Base-by-base conservation (phyloP, 2,888 invertebrate genomes). In the Lacanobia oleracea region DNA sequence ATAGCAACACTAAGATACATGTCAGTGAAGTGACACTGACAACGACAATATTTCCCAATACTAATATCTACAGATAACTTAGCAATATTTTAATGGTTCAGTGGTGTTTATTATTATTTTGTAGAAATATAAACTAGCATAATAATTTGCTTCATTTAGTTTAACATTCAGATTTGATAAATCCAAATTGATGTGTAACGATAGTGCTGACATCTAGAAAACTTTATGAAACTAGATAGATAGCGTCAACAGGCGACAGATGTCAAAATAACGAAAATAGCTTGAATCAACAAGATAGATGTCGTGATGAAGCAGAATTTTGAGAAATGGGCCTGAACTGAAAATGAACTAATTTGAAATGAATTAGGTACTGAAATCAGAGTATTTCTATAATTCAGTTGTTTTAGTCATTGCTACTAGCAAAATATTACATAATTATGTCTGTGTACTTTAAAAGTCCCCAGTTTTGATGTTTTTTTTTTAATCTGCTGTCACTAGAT, bases 121-220 rank as follows among this genome's bases (percentile, higher is more conserved):
- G 40, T 40, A 40, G 40, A 10, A 33, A 40, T 10, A 40, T 33
- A 9, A 40, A 40, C 40, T 40, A 10, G 9, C 1, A 40, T 40
- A 40, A 40, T 40, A 40, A 40, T 40, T 40, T 8, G 9, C 40
- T 40, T 40, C 9, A 40, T 1, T 40, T 40, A n/a, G 1, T 40
- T 33, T 40, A 40, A 40, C 40, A 10, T 40, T 40, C 10, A 0
- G 33, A 3, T 33, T 33, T 33, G 33, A 33, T 33, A 5, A 33
- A 33, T 33, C 5, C 33, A 6, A 6, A 33, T 33, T 33, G 33
- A 33, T 33, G 33, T 6, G 10, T 12, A 0, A 21, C 9, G 21
- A 8, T 18, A 18, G 43, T 68, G 51, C 67, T 66, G 67, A n/a
- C 67, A 67, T 67, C 67, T 68, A 67, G 0, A 12, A 21, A 18